A percentile compares a stretch with the other conserved stretches of the same genome.
phyloP scores from a whole-genome alignment of 2,888 invertebrate genomes.

The Periphyllus acericola region DNA sequence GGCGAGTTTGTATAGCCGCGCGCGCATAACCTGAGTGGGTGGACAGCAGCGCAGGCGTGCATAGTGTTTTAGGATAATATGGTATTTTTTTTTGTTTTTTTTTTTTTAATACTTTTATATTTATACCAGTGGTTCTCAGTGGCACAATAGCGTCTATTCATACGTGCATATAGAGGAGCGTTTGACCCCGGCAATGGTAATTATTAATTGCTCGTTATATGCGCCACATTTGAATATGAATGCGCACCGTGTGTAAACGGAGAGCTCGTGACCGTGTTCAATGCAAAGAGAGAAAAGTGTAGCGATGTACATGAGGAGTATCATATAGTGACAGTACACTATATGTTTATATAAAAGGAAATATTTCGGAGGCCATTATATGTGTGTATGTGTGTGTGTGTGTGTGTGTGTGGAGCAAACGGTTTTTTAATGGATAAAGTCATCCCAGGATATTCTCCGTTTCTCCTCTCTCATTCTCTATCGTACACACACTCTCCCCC shows the following conservation, averaged over 20 bases:
- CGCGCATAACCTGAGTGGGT: constrained; percentile 45
- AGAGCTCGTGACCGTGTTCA: constrained; percentile 47
- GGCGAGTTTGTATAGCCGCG: constrained; percentile 52
- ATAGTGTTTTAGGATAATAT: constrained; percentile 61
- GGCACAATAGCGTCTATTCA: constrained; percentile 58
- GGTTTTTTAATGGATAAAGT: constrained; percentile 56
- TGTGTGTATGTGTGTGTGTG: background rate
- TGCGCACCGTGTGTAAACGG: constrained; percentile 27
- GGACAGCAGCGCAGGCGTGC: constrained; percentile 62
- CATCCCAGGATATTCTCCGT: constrained; percentile 6
- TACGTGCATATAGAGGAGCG: background rate
- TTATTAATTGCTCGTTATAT: constrained; percentile 59
- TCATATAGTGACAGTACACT: background rate
- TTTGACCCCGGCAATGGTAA: constrained; percentile 50
- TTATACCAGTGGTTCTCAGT: constrained; percentile 56
- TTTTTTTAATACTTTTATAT: constrained; percentile 33
- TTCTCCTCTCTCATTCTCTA: background rate
- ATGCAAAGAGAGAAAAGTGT: constrained; percentile 21
- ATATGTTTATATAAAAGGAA: constrained; percentile 33
- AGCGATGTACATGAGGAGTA: constrained; percentile 24
- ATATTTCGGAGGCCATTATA: constrained; percentile 45
- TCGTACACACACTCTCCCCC: background rate
- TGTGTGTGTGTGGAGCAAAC: constrained; percentile 29
- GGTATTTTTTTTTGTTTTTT: constrained; percentile 33
- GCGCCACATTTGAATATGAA: constrained; percentile 58